These are phyloP conservation scores for Chamaetylas fuelleborni DNA, from an alignment of 2,113 vertebrate species.

Conservation along the genomic window DNA sequence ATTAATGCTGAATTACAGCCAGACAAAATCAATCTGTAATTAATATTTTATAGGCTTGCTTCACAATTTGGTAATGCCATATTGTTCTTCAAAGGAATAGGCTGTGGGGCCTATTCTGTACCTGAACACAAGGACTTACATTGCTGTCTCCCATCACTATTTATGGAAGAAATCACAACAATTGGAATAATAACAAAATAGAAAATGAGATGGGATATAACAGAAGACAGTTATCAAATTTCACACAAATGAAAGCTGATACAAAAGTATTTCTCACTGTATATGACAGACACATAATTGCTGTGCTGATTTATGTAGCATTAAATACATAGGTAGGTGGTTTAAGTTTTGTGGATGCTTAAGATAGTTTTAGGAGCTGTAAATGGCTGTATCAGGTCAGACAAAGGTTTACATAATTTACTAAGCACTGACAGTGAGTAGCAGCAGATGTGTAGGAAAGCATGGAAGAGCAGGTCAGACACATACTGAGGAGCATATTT, in stretches of 20 bases:
- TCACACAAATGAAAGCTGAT: background rate
- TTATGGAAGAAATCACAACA: background rate
- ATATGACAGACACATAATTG: background rate
- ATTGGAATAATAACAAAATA: background rate
- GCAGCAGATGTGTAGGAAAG: background rate
- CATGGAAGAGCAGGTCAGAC: background rate
- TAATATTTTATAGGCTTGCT: slow-evolving; percentile 71
- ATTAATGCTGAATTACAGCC: slow-evolving; percentile 62
- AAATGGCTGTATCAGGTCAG: background rate
- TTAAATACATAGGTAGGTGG: background rate
- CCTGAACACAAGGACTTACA: background rate
- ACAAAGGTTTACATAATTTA: background rate
- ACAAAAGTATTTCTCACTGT: background rate
- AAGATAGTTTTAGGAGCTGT: background rate
- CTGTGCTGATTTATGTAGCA: background rate
- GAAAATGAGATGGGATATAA: background rate
- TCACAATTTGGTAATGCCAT: slow-evolving; percentile 18
- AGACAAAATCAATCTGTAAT: slow-evolving; percentile 70
- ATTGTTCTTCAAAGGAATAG: background rate
- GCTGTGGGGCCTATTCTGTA: background rate
- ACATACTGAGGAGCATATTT: background rate
- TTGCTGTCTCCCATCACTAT: background rate
- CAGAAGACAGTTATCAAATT: background rate
- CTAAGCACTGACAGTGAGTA: background rate
- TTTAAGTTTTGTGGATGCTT: background rate